Evolutionary conservation across 2,888 invertebrate genomes (phyloP), one percentile per base, ranked within the genome.

Genomic region (Aleiodes leptofemur): DNA sequence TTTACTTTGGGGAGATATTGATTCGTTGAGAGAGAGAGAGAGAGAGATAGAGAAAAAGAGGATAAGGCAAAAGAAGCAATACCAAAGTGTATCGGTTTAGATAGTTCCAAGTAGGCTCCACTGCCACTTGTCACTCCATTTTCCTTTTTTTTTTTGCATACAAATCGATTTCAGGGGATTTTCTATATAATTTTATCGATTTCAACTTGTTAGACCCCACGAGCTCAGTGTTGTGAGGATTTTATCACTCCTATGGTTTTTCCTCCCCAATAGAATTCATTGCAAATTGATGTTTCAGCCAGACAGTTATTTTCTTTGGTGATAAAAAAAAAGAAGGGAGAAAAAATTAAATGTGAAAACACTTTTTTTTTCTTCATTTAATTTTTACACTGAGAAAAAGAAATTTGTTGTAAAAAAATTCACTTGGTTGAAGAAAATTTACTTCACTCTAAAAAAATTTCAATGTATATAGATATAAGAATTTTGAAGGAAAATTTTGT

Each of bases 1-100:
- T 43, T 48, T 71, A 56, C 38, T 16, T 66, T 51, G 57, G 71
- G 74, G 74, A 38, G 59, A 61, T 55, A 69, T 57, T 57, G 61
- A 3, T 72, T 55, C 38, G 7, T 43, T 38, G 50, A 48, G 6
- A 48, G 61, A 4, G 8, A 43, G 51, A 29, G 48, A 14, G 29
- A 11, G 53, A 72, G 34, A 4, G 8, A 43, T 38, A 29, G 48
- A 14, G 29, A 11, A 43, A 72, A 23, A 4, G 55, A 55, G 16
- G 16, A 8, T 3, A 16, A 16, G 55, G 16, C 34, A 34, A 34
- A 29, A 11, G 16, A 23, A 9, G 23, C 55, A 55, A 48, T 9
- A 43, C 43, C 43, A 43, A n/a, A 16, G 5, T 64, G 64, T 43
- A 64, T 43, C 43, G 64, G 64, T 8, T 64, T 11, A 48, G 14